Evolutionary conservation across 2,888 invertebrate species (phyloP), one percentile per base, ranked within the genome.

Genomic region (Chloromyia formosa): DNA sequence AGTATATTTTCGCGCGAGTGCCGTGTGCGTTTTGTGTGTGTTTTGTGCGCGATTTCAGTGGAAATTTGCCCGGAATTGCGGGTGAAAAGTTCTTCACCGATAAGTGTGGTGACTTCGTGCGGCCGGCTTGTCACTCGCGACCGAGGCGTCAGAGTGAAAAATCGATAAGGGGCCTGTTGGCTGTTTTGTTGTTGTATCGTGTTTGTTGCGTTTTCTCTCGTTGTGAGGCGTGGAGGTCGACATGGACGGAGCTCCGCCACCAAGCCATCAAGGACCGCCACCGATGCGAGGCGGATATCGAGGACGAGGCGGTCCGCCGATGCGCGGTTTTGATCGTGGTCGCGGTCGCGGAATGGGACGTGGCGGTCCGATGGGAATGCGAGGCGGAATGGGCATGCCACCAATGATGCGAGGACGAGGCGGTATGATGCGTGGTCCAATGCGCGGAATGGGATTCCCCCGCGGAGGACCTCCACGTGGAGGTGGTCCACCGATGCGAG

Each of bases 261-360:
- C 73, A 76, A 66, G 75, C 53, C 77, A 76, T 72, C 68, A 69
- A 23, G 77, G 75, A 10, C 77, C 77, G 45, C 78, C 75, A 22
- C 80, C 82, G 49, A 82, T 83, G 76, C 83, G 85, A 74, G 82
- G 83, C 73, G 83, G 83, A 7, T 84, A 81, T 75, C 81, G 85
- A 12, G 82, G 81, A 40, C 82, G 84, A 14, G 82, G 85, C 14
- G 83, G 83, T 2, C 80, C 81, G 14, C 81, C 82, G 0, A 83
- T 84, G 81, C 81, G 85, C 2, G 83, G 84, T 1, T 85, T 82
- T 62, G 85, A 85, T 61, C 82, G 84, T 14, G 84, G 83, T 22
- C 82, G 85, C 66, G 84, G 85, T 18, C 81, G 85, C 60, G 85
- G 85, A 40, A 82, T 84, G 81, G 84, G 84, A 58, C 82, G 84